Percentiles rank a stretch among this genome's conserved stretches.
phyloP scores from a whole-genome alignment of 2,113 vertebrate genomes.

The Chaetops frenatus region DNA sequence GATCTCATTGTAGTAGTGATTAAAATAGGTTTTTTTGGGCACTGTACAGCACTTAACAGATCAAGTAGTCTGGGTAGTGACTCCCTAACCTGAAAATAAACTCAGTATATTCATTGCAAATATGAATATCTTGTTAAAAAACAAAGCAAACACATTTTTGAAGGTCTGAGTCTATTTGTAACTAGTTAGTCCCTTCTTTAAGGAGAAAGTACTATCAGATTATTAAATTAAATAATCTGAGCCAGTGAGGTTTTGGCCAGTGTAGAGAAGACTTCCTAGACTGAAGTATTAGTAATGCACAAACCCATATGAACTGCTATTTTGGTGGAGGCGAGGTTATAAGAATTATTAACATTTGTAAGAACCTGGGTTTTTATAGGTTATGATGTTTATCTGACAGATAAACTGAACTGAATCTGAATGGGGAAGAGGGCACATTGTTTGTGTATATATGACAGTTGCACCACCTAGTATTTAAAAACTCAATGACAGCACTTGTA shows the following conservation, averaged over 20 bases:
- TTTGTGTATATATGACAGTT: background rate
- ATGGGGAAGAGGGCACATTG: background rate
- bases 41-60: background rate
- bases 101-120: background rate
- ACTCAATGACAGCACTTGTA: background rate
- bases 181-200: background rate
- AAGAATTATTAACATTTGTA: background rate
- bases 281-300: background rate
- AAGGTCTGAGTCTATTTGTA: background rate
- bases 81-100: background rate
- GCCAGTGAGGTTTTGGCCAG: background rate
- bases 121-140: background rate
- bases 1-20: background rate
- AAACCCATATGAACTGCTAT: background rate
- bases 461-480: background rate
- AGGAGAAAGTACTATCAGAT: background rate
- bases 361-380: background rate
- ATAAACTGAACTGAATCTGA: background rate
- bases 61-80: background rate
- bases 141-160: background rate
- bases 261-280: background rate
- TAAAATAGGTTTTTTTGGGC: background rate
- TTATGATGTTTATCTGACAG: background rate
- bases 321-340: background rate
- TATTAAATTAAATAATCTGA: background rate